These are phyloP conservation scores for Exaiptasia diaphana DNA, from an alignment of 64 coral and sea anemone species.

Conservation along the genomic window DNA sequence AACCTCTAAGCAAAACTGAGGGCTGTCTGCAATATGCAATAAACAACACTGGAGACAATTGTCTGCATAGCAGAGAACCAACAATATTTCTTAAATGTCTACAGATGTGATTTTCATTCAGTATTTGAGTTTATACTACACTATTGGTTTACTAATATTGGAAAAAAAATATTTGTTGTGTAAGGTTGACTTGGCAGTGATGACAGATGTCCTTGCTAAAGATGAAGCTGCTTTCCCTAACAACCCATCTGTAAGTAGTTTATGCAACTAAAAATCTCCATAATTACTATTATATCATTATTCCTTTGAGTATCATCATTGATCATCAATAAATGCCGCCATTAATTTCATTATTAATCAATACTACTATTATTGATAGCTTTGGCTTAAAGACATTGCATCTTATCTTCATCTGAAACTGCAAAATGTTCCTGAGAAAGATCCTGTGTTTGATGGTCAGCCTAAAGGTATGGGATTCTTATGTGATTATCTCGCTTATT, in stretches of 20 bases:
- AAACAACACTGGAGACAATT: too few relatives aligned
- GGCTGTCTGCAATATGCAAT: too few relatives aligned
- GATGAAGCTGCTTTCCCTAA: constrained; percentile 55
- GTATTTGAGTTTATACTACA: too few relatives aligned
- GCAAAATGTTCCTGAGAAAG: constrained; percentile 68
- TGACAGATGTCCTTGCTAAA: constrained; percentile 50
- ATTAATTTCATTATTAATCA: background rate
- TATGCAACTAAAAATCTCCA: background rate
- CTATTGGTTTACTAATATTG: too few relatives aligned
- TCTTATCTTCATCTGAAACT: constrained; percentile 66
- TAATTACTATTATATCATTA: background rate
- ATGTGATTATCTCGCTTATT: background rate
- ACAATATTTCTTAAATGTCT: too few relatives aligned
- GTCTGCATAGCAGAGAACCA: too few relatives aligned
- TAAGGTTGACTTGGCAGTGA: constrained; percentile 58
- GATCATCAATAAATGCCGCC: too few relatives aligned
- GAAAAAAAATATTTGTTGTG: background rate
- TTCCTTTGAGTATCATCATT: background rate
- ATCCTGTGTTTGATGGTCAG: constrained; percentile 72
- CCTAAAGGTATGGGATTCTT: constrained; percentile 59
- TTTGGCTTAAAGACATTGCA: constrained; percentile 79
- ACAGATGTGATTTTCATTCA: too few relatives aligned
- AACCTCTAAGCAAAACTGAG: too few relatives aligned
- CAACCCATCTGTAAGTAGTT: constrained; percentile 78
- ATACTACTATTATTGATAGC: constrained; percentile 9